phyloP scores from a whole-genome alignment of 2,888 invertebrate genomes.

The Watsonalla cultraria region DNA sequence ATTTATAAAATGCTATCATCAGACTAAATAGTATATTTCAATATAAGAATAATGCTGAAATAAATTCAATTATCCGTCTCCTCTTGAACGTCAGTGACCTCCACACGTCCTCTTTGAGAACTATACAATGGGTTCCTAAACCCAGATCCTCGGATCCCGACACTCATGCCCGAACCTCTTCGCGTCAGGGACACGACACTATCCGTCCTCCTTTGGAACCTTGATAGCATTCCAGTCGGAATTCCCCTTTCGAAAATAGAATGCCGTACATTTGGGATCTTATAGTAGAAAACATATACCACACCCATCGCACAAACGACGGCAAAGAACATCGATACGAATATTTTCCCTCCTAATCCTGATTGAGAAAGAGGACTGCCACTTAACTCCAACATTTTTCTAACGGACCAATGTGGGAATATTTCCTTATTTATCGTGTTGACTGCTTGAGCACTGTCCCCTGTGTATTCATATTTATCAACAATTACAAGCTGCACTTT shows the following conservation, averaged over 20 bases:
- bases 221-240: constrained; percentile 36
- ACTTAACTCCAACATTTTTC: constrained; percentile 39
- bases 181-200: constrained; percentile 63
- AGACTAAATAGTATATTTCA: too few relatives aligned
- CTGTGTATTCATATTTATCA: constrained; percentile 54
- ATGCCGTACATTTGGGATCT: constrained; percentile 32
- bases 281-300: constrained; percentile 59
- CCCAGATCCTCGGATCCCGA: constrained; percentile 37
- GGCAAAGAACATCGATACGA: constrained; percentile 52
- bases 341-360: constrained; percentile 50
- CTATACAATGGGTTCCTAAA: constrained; percentile 68
- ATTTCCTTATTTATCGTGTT: constrained; percentile 41
- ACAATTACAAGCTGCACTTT: constrained; percentile 57
- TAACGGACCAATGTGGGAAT: constrained; percentile 37
- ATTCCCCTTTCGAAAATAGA: constrained; percentile 26
- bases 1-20: too few relatives aligned
- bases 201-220: constrained; percentile 56
- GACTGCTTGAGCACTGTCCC: constrained; percentile 47
- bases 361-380: constrained; percentile 49
- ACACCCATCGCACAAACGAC: constrained; percentile 42
- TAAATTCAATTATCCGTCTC: constrained; percentile 21
- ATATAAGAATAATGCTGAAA: not conserved
- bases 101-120: constrained; percentile 57
- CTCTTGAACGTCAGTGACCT: constrained; percentile 42
- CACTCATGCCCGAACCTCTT: constrained; percentile 47